Base-by-base conservation (phyloP, 2,113 vertebrate species). In the Sander vitreus region DNA sequence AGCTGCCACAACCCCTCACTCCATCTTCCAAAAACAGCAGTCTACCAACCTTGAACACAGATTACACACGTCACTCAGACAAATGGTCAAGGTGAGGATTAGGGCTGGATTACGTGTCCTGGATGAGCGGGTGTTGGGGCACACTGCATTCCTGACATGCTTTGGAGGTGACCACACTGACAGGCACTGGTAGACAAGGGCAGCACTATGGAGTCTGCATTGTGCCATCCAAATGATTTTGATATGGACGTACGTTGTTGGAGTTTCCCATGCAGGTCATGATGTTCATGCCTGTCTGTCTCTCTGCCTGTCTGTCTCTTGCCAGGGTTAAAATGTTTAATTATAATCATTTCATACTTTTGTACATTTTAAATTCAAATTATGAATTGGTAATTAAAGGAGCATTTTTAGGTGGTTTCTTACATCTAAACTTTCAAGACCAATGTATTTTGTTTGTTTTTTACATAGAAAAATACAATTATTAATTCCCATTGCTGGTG, bases 41-140 rank as follows among this genome's bases (percentile, higher is more conserved):
- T 25, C 62, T 6, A 15, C 66, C 59, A 63, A 50, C 81, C 84
- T 77, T 86, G 83, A 50, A 70, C 54, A 36, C 62, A 60, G 70
- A 80, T 73, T 78, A 63, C 80, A 74, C 63, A 74, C 62, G 86
- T 81, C 75, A 73, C 71, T 84, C 73, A 70, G 21, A 76, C 53
- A 43, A 51, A 60, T 19, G 68, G 85, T 81, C 79, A 80, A 89
- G 80, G 86, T 86, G 66, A 80, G 86, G 81, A 80, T 91, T 84
- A 83, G 51, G 71, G 36, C 63, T 25, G 87, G 85, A 88, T 90
- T 83, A 85, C 3, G 6, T 74, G 81, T 85, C 59, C 72, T n/a
- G 74, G 58, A 57, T 68, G 75, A 85, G 85, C 3, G 3, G 15
- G 19, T 68, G 79, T 75, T 47, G 62, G 51, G 39, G 1, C 23